Conservation (phyloP, 2,113 vertebrate genomes). For the Lagopus leucura region DNA sequence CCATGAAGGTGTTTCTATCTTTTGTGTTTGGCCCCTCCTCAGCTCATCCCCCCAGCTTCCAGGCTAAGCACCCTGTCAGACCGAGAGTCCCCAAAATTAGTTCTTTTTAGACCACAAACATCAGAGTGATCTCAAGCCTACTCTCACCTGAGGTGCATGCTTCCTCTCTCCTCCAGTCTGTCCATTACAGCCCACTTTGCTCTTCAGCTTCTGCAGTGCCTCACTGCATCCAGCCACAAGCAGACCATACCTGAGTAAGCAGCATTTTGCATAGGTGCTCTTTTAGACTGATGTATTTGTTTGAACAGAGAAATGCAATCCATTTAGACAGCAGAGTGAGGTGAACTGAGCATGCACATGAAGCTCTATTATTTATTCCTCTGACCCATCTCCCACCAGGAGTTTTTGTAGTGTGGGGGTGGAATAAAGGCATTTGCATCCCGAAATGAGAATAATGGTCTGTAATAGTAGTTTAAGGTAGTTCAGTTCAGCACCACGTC, state of each 20-base stretch:
- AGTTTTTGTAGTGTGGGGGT: not conserved
- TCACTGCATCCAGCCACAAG: not conserved
- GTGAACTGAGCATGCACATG: not conserved
- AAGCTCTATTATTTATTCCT: not conserved
- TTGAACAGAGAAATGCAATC: not conserved
- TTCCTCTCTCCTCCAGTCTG: not conserved
- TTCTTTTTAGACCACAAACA: not conserved
- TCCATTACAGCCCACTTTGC: not conserved
- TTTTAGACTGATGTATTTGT: not conserved
- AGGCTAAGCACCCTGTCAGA: not conserved
- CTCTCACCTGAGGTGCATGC: too few relatives aligned
- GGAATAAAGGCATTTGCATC: not conserved
- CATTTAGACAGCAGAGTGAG: not conserved
- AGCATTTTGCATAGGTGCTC: not conserved
- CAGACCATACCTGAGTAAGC: not conserved
- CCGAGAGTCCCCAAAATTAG: not conserved
- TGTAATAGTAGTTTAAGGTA: slow-evolving; percentile 27
- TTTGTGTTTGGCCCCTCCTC: not conserved
- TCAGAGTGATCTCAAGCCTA: not conserved
- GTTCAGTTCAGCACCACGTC: not conserved
- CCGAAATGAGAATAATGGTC: not conserved
- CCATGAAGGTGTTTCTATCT: not conserved
- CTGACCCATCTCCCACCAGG: not conserved
- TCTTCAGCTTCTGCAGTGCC: not conserved
- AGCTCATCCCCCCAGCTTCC: not conserved